Conservation (phyloP, 1,140 invertebrate species). For the Nebria ingens region DNA sequence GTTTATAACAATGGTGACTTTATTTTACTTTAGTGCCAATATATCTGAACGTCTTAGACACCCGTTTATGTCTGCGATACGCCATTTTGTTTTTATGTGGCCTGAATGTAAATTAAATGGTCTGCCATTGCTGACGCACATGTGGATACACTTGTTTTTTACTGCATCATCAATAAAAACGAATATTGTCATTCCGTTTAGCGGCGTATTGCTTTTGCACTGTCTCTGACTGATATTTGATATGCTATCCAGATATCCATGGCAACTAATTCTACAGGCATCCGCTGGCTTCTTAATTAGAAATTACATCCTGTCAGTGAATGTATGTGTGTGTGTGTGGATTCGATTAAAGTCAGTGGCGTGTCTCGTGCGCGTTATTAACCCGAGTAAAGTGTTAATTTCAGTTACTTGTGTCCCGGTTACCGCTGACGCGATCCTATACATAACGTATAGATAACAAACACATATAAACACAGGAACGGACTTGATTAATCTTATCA, state of each 20-base stretch:
- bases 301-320: conserved; percentile 17
- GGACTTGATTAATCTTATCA: background rate
- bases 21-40: conserved; percentile 6
- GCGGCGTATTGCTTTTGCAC: too few species aligned
- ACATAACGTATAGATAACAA: conserved; percentile 4
- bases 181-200: too few species aligned
- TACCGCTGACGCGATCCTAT: background rate
- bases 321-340: too few species aligned
- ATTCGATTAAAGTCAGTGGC: conserved; percentile 17
- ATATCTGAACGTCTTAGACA: background rate
- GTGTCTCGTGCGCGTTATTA: conserved; percentile 16
- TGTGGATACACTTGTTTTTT: too few species aligned
- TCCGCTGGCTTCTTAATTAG: conserved; percentile 14
- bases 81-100: conserved; percentile 2
- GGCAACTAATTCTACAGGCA: too few species aligned
- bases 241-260: too few species aligned
- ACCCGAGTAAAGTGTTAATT: conserved; percentile 14
- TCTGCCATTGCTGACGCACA: too few species aligned
- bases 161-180: too few species aligned
- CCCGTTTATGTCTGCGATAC: background rate
- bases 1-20: background rate
- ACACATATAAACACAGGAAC: background rate
- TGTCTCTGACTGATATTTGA: too few species aligned
- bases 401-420: conserved; percentile 2
- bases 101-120: background rate